Percentiles rank a stretch among this genome's conserved stretches.
These are phyloP conservation scores for Nibea coibor DNA, from an alignment of 2,113 vertebrate species.

Conservation along the genomic window DNA sequence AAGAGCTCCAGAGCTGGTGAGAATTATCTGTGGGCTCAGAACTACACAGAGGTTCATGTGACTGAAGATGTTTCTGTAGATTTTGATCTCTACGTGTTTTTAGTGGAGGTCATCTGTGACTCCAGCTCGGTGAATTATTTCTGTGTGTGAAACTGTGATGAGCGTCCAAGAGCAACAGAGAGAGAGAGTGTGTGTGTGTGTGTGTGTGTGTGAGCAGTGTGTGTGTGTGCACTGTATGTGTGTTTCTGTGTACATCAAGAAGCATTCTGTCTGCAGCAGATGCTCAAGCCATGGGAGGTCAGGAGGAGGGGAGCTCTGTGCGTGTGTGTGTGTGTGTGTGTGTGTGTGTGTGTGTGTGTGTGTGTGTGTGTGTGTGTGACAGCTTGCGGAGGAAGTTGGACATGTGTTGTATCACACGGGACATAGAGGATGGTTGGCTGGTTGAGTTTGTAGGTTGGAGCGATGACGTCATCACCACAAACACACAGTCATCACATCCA, in stretches of 20 bases:
- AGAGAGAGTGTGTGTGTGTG: slow-evolving; percentile 10
- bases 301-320: slow-evolving; percentile 37
- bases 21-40: background rate
- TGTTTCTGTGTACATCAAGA: slow-evolving; percentile 52
- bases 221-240: slow-evolving; percentile 13
- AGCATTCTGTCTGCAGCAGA: slow-evolving; percentile 80
- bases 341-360: slow-evolving; percentile 21
- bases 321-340: slow-evolving; percentile 19
- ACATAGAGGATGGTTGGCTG: slow-evolving; percentile 54
- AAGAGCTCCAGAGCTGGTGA: background rate
- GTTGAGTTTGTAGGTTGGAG: slow-evolving; percentile 46
- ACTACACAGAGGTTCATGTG: background rate
- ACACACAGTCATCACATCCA: background rate
- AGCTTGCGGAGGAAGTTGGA: slow-evolving; percentile 68
- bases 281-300: slow-evolving; percentile 63
- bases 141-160: slow-evolving; percentile 18
- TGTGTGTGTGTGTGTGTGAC: slow-evolving; percentile 35
- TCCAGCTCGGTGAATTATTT: slow-evolving; percentile 16
- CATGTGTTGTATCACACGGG: slow-evolving; percentile 62
- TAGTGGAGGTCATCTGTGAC: slow-evolving; percentile 27
- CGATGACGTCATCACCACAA: slow-evolving; percentile 29
- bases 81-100: slow-evolving; percentile 20
- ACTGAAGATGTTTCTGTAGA: background rate
- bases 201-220: slow-evolving; percentile 8
- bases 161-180: slow-evolving; percentile 24